Evolutionary conservation across 2,797 vertebrate species (phyloP).

Genomic region (Rhabdophis nuchalis): DNA sequence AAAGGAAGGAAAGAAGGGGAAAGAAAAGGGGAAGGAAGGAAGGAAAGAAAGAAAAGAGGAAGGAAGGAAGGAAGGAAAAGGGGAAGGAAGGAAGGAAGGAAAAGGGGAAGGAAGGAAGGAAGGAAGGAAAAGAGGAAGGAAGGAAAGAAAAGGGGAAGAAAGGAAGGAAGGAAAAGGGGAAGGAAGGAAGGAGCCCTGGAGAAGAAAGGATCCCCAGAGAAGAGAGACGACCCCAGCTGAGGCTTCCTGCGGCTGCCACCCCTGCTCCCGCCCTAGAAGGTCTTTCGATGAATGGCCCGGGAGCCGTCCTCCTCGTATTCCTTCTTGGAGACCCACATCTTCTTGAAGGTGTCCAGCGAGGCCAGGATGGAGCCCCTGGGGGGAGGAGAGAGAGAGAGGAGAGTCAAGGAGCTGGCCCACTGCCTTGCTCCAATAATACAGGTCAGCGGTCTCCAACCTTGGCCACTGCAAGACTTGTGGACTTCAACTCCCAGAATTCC

Average conservation of each 20-base stretch:
- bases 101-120: no score
- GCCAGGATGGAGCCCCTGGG: slow-evolving; percentile 85
- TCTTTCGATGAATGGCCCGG: slow-evolving; percentile 89
- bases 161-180: no score
- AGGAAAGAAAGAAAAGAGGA: no score
- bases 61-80: background rate
- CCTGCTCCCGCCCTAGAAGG: slow-evolving; percentile 73
- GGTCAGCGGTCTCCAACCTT: no score
- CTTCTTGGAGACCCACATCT: slow-evolving; percentile 93
- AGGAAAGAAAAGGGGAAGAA: background rate
- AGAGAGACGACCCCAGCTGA: slow-evolving; percentile 2
- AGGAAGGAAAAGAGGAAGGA: no score
- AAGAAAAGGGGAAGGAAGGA: no score
- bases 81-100: background rate
- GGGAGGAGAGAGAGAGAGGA: background rate
- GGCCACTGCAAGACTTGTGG: no score
- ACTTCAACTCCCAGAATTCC: no score
- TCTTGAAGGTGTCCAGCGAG: slow-evolving; percentile 89
- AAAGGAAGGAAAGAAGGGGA: no score
- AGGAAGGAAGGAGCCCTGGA: slow-evolving; percentile 8
- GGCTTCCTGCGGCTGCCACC: background rate
- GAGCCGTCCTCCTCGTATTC: slow-evolving; percentile 88
- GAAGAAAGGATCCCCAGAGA: slow-evolving; percentile 21
- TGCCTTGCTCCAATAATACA: background rate
- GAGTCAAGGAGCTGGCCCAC: background rate